Conservation (phyloP, 2,113 vertebrate species). For the Scartelaos histophorus region DNA sequence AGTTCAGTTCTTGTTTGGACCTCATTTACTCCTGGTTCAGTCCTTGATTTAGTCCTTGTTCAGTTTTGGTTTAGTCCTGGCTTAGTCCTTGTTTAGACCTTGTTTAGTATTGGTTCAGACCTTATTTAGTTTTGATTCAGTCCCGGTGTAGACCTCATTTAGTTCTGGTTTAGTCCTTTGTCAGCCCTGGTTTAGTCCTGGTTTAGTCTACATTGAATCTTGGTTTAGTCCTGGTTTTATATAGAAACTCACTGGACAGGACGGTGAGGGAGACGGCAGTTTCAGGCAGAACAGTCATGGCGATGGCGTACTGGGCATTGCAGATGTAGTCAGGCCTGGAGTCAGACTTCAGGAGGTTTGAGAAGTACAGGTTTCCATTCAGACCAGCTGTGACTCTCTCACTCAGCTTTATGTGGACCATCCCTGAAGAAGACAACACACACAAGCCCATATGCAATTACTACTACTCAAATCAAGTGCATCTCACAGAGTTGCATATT, state of each 20-base stretch:
- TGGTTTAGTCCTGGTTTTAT: background rate
- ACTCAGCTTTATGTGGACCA: conserved; percentile 81
- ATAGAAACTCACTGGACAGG: conserved; percentile 71
- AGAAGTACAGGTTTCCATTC: conserved; percentile 86
- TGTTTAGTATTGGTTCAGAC: background rate
- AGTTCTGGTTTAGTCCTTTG: background rate
- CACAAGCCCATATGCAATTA: background rate
- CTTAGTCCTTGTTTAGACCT: background rate
- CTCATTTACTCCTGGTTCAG: background rate
- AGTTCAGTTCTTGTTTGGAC: background rate
- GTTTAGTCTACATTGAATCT: background rate
- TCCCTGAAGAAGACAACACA: conserved; percentile 45
- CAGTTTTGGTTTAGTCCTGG: background rate
- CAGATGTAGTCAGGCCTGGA: conserved; percentile 85
- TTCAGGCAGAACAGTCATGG: conserved; percentile 83
- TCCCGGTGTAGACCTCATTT: background rate
- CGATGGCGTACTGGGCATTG: conserved; percentile 80
- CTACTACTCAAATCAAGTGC: conserved; percentile 40
- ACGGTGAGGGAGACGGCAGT: conserved; percentile 80
- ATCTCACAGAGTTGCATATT: no score
- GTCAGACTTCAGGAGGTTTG: conserved; percentile 78
- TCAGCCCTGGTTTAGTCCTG: background rate
- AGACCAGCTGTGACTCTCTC: conserved; percentile 81
- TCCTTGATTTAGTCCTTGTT: background rate
- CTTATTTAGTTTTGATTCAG: background rate